phyloP scores from a whole-genome alignment of 53 echinoderm and acorn worm genomes.

The Paracentrotus lividus region DNA sequence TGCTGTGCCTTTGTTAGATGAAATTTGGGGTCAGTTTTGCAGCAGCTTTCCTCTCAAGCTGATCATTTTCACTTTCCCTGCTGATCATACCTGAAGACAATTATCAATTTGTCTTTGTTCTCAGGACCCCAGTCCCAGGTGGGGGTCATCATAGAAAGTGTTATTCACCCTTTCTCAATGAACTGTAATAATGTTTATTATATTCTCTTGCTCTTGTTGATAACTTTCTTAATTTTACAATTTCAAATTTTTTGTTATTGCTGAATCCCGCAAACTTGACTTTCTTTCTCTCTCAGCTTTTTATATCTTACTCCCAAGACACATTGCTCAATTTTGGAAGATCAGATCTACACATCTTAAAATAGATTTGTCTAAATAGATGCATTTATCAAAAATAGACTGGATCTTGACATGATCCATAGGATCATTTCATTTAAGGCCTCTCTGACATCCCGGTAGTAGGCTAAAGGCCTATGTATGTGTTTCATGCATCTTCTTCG shows the following conservation, averaged over 20 bases:
- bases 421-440: no score
- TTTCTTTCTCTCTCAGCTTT: neutral
- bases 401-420: neutral
- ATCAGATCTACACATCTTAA: neutral
- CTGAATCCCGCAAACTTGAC: neutral
- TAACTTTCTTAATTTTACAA: neutral
- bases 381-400: neutral
- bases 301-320: neutral
- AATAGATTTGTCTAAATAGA: neutral
- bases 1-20: slow-evolving; percentile 53
- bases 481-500: no score
- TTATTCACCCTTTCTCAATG: neutral
- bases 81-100: neutral
- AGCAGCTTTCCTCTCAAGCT: slow-evolving; percentile 44
- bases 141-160: neutral
- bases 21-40: slow-evolving; percentile 57
- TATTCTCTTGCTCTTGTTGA: neutral
- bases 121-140: slow-evolving; percentile 16
- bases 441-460: no score
- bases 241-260: no score
- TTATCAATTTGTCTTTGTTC: slow-evolving; percentile 59
- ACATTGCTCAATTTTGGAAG: neutral
- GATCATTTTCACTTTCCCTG: slow-evolving; percentile 52
- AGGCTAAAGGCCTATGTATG: no score
- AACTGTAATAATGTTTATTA: neutral